Percentiles rank a stretch among this genome's conserved stretches.
phyloP scores from a whole-genome alignment of 1,140 invertebrate genomes.

The Drosophila triauraria region DNA sequence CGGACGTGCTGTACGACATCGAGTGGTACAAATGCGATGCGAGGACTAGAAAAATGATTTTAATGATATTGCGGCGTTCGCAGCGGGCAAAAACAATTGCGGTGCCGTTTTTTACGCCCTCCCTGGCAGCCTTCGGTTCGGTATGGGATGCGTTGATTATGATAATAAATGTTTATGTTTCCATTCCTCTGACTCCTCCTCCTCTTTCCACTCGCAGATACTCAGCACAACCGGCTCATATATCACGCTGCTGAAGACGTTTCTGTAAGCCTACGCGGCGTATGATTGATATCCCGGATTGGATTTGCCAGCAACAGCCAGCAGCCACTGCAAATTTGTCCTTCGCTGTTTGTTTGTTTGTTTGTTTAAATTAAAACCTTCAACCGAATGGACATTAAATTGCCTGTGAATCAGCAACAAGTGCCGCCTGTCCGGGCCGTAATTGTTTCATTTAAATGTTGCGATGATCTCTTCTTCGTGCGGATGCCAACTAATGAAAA shows the following conservation, averaged over 20 bases:
- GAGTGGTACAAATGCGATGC: conserved; percentile 84
- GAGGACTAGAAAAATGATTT: conserved; percentile 81
- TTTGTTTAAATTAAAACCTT: conserved; percentile 58
- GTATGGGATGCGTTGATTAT: conserved; percentile 64
- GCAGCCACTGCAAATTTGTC: conserved; percentile 6
- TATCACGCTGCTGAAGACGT: conserved; percentile 79
- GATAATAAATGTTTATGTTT: conserved; percentile 63
- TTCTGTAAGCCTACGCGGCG: conserved; percentile 71
- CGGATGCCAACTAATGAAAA: conserved; percentile 68
- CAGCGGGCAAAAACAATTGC: conserved; percentile 79
- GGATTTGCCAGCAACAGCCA: conserved; percentile 16
- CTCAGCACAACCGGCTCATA: conserved; percentile 82
- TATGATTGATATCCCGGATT: conserved; percentile 71
- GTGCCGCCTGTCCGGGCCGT: conserved; percentile 38
- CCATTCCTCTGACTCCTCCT: not conserved
- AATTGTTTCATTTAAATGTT: conserved; percentile 63
- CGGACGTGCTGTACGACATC: conserved; percentile 74
- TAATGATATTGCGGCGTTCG: conserved; percentile 81
- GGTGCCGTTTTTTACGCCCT: conserved; percentile 83
- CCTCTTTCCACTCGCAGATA: conserved; percentile 51
- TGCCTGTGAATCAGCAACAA: conserved; percentile 39
- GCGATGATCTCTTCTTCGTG: conserved; percentile 34
- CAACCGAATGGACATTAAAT: conserved; percentile 47
- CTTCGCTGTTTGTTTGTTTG: conserved; percentile 1
- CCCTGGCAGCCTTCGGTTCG: conserved; percentile 73